A percentile compares a stretch with the other conserved stretches of the same genome.
Evolutionary conservation across 2,113 vertebrate species (phyloP).

Genomic region (Tautogolabrus adspersus): DNA sequence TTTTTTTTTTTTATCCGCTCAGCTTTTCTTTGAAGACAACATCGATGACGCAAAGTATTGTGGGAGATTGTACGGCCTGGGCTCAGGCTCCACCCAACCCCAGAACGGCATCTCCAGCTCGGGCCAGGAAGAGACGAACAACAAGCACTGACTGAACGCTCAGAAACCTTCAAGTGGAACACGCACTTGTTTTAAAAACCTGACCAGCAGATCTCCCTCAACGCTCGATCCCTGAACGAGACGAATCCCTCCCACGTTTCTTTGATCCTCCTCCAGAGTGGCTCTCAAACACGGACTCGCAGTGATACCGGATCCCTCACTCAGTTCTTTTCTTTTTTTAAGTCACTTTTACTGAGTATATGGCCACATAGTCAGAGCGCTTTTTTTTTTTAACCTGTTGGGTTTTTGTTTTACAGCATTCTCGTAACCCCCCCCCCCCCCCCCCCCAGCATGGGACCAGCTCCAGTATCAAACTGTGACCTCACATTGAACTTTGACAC

Average conservation of each 20-base stretch:
- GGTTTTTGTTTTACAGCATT: slow-evolving; percentile 67
- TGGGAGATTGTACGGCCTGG: slow-evolving; percentile 95
- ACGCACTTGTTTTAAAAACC: slow-evolving; percentile 80
- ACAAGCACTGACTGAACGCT: slow-evolving; percentile 83
- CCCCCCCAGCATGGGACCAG: slow-evolving; percentile 75
- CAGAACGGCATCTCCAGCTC: slow-evolving; percentile 89
- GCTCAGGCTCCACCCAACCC: slow-evolving; percentile 93
- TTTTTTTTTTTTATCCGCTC: not conserved
- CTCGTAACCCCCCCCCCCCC: slow-evolving; percentile 40
- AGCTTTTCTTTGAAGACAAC: slow-evolving; percentile 99
- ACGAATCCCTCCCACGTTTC: slow-evolving; percentile 4
- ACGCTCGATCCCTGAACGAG: slow-evolving; percentile 19
- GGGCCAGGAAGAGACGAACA: slow-evolving; percentile 84
- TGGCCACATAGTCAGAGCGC: slow-evolving; percentile 48
- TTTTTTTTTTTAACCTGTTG: slow-evolving; percentile 55
- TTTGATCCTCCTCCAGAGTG: slow-evolving; percentile 15
- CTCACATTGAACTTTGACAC: slow-evolving; percentile 39
- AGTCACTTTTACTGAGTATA: slow-evolving; percentile 60
- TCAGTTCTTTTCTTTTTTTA: slow-evolving; percentile 43
- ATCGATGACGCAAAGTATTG: slow-evolving; percentile 99
- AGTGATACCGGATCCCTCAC: slow-evolving; percentile 18
- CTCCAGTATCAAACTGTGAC: slow-evolving; percentile 61
- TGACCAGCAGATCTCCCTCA: slow-evolving; percentile 62
- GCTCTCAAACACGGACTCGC: slow-evolving; percentile 24
- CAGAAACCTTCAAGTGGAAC: slow-evolving; percentile 44